Conservation (phyloP, 2,888 invertebrate genomes). For the Diploptera punctata region DNA sequence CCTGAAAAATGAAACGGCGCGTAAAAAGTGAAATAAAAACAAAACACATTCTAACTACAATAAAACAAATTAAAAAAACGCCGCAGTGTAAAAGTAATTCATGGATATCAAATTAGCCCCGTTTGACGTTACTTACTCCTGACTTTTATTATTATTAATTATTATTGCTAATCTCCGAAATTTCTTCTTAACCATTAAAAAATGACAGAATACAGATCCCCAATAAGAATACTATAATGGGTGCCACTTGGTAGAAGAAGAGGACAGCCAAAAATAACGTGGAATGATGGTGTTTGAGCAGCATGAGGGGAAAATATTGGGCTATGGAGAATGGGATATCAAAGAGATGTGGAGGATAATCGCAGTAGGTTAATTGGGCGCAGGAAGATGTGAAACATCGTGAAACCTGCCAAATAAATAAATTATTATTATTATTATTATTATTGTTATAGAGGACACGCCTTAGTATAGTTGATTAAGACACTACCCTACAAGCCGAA, state of each 20-base stretch:
- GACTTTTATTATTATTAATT: background rate
- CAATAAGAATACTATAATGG: too few relatives aligned
- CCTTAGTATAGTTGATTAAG: too few relatives aligned
- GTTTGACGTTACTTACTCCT: background rate
- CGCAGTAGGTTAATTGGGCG: too few relatives aligned
- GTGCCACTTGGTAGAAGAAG: too few relatives aligned
- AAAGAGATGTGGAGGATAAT: background rate
- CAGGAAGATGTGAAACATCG: too few relatives aligned
- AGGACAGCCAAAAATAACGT: too few relatives aligned
- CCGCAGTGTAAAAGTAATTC: background rate
- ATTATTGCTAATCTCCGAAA: background rate
- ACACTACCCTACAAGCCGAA: too few relatives aligned
- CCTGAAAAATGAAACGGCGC: background rate
- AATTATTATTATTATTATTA: background rate
- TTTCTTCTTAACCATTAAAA: background rate
- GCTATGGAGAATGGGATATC: background rate
- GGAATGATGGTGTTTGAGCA: too few relatives aligned
- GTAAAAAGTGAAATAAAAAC: background rate
- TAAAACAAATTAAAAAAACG: background rate
- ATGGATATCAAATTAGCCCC: background rate
- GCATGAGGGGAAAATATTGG: too few relatives aligned
- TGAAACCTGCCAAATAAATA: too few relatives aligned
- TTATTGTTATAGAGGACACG: background rate
- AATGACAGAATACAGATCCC: background rate
- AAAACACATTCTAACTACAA: background rate